Percentiles rank a stretch among this genome's conserved stretches.
Conservation (phyloP, 2,113 vertebrate genomes). For the Recurvirostra avosetta region DNA sequence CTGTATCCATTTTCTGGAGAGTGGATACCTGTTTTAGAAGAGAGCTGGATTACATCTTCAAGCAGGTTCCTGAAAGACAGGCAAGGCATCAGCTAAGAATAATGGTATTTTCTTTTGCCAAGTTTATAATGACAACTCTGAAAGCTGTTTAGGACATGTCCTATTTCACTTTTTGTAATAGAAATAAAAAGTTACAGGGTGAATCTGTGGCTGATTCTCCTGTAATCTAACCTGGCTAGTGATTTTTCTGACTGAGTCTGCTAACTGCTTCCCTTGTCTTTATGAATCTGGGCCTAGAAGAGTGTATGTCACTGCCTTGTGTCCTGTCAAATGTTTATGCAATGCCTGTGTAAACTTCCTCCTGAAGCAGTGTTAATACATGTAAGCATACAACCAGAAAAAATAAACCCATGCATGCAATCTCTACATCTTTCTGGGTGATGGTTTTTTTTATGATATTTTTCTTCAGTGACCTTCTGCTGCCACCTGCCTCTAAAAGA, state of each 20-base stretch:
- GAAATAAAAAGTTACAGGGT: not conserved
- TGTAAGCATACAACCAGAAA: not conserved
- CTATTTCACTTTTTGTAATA: not conserved
- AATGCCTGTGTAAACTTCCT: not conserved
- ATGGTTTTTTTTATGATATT: not conserved
- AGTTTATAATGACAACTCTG: not conserved
- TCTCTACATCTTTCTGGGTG: not conserved
- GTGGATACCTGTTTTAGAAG: not conserved
- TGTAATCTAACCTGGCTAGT: not conserved
- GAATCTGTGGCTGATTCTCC: not conserved
- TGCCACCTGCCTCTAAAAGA: not conserved
- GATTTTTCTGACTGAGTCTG: not conserved
- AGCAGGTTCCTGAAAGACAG: not conserved
- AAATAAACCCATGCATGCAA: not conserved
- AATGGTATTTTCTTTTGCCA: not conserved
- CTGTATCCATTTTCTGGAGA: not conserved
- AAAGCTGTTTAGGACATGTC: not conserved
- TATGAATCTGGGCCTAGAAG: not conserved
- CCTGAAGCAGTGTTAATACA: not conserved
- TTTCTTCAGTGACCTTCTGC: not conserved
- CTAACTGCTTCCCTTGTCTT: not conserved
- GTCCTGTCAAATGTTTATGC: not conserved
- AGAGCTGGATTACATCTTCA: not conserved
- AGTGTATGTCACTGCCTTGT: not conserved
- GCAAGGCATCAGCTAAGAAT: not conserved